These are phyloP conservation scores for Phytoseiulus persimilis DNA, from an alignment of 2,888 invertebrate genomes.

Conservation along the genomic window DNA sequence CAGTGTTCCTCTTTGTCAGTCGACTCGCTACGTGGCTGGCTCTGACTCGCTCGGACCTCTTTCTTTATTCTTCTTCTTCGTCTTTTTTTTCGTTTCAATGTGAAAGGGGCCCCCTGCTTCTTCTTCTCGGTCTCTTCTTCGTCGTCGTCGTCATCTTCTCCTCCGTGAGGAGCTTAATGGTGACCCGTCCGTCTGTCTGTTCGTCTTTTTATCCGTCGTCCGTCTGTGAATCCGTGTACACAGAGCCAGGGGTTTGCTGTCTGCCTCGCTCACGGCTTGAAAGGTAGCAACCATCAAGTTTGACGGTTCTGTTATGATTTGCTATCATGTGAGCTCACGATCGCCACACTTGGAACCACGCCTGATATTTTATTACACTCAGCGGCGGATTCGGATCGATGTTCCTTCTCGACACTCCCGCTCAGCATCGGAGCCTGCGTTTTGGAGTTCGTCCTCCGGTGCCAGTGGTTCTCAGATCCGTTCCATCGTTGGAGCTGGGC, in stretches of 20 bases:
- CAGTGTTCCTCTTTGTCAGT: neutral
- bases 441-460: no score
- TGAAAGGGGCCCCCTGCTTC: neutral
- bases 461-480: no score
- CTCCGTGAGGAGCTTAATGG: neutral
- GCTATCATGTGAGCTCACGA: no score
- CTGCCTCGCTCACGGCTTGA: neutral
- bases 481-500: no score
- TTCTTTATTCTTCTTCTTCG: neutral
- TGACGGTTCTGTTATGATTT: neutral
- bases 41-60: neutral
- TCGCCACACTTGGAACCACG: no score
- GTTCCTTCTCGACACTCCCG: no score
- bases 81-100: neutral
- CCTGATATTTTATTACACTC: no score
- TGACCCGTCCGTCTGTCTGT: neutral
- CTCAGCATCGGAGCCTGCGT: no score
- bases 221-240: conserved; percentile 5
- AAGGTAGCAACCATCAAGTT: neutral
- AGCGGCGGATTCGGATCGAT: no score
- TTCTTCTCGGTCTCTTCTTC: neutral
- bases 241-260: neutral
- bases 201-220: neutral
- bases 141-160: neutral
- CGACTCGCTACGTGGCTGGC: neutral